These are phyloP conservation scores for Anarsia innoxiella DNA, from an alignment of 2,888 invertebrate species.

Conservation along the genomic window DNA sequence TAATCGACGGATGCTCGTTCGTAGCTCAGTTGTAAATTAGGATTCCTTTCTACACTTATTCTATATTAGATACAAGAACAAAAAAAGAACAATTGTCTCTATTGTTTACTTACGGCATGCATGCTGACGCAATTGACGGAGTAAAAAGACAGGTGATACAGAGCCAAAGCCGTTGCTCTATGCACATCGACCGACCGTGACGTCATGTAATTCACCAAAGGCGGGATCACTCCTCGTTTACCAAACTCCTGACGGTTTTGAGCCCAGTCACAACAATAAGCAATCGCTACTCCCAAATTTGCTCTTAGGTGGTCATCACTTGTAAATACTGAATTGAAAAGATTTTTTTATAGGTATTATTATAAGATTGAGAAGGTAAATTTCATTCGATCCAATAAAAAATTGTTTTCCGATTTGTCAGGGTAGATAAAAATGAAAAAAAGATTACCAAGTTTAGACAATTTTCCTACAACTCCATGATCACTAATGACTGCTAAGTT, in stretches of 20 bases:
- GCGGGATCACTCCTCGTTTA: conserved; percentile 86
- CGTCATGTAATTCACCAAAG: conserved; percentile 89
- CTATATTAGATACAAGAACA: no score
- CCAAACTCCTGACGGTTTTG: conserved; percentile 93
- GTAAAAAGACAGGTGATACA: conserved; percentile 92
- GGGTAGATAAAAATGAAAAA: no score
- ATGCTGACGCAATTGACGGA: conserved; percentile 95
- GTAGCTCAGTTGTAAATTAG: no score
- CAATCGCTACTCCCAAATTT: conserved; percentile 92
- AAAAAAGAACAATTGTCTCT: no score
- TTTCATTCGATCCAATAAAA: no score
- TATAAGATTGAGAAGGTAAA: not conserved
- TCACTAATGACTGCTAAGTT: conserved; percentile 96
- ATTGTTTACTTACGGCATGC: conserved; percentile 82
- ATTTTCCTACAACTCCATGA: conserved; percentile 90
- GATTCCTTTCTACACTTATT: no score
- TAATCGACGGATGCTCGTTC: no score
- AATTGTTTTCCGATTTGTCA: no score
- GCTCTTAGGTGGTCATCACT: conserved; percentile 85
- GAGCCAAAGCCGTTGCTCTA: conserved; percentile 90
- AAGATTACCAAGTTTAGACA: conserved; percentile 90
- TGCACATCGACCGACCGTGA: conserved; percentile 87
- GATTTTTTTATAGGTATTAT: no score
- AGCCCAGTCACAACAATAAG: conserved; percentile 92
- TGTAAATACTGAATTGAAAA: conserved; percentile 80